Evolutionary conservation across 1,140 invertebrate species (phyloP).

Genomic region (Scaptomyza montana): DNA sequence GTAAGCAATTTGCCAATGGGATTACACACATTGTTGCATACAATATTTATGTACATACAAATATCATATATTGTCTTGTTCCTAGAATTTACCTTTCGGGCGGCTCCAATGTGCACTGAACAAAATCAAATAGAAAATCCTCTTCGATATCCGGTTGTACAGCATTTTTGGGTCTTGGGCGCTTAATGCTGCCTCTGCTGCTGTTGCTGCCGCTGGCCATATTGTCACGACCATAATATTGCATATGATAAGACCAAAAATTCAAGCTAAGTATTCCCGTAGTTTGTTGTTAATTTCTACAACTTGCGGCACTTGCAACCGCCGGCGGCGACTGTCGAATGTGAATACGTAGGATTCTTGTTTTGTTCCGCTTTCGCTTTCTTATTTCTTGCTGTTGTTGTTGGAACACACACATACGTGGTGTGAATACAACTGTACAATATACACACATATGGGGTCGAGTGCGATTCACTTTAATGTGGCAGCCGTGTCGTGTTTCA

Average conservation of each 20-base stretch:
- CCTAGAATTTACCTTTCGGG: slow-evolving; percentile 55
- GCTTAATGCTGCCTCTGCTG: slow-evolving; percentile 2
- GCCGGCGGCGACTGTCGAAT: slow-evolving; percentile 65
- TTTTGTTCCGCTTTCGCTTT: slow-evolving; percentile 42
- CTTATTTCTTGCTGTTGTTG: slow-evolving; percentile 38
- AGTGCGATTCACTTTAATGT: slow-evolving; percentile 51
- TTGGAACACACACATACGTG: slow-evolving; percentile 13
- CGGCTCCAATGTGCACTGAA: slow-evolving; percentile 75
- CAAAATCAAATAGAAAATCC: slow-evolving; percentile 74
- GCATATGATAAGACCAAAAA: slow-evolving; percentile 3
- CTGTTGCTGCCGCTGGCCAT: slow-evolving; percentile 27
- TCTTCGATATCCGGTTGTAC: slow-evolving; percentile 43
- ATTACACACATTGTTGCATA: slow-evolving; percentile 5
- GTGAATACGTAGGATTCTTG: slow-evolving; percentile 50
- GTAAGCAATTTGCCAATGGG: background rate
- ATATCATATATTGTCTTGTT: background rate
- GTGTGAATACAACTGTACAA: slow-evolving; percentile 29
- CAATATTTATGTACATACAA: too few species aligned
- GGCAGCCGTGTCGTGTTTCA: slow-evolving; percentile 48
- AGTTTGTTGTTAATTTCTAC: slow-evolving; percentile 14
- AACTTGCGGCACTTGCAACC: slow-evolving; percentile 64
- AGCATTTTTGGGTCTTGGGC: slow-evolving; percentile 35
- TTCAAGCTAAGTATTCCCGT: background rate
- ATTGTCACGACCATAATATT: slow-evolving; percentile 22
- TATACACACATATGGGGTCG: slow-evolving; percentile 44